Base-by-base conservation (phyloP, 2,888 invertebrate species). In the Andricus curvator region DNA sequence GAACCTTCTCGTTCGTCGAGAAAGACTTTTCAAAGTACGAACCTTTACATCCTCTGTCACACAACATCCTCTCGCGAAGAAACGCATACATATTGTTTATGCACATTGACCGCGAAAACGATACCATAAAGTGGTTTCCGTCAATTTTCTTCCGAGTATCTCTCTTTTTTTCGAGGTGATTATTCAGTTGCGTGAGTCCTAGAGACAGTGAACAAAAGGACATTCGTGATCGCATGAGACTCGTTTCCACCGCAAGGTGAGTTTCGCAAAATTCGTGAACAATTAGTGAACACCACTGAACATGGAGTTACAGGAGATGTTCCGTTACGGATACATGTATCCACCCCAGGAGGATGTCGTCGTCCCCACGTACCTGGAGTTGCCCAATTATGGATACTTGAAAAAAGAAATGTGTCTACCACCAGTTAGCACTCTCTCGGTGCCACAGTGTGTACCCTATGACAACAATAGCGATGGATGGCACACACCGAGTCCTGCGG, bases 291-390 rank as follows among this genome's bases (percentile, higher is more conserved):
- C 6, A 41, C 29, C 13, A 33, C 56, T 5, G 48, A 13, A 29
- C n/a, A 92, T 92, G 92, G 92, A 92, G 80, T 88, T 92, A 15
- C 92, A 92, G 79, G 92, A 92, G 82, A 91, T 92, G 92, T 92
- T 92, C 85, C 91, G 92, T 70, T 92, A 92, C 83, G 91, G 92
- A 84, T 92, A 92, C 87, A 89, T 91, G 89, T 92, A 88, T 77
- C 91, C 92, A 66, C 86, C 91, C 15, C 90, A 91, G 78, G 91
- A 92, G 80, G 90, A 91, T 68, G 86, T 86, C 37, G 82, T 88
- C 11, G 44, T 44, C 3, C 82, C 89, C 48, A 89, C 90, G 79
- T 92, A 92, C 67, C 80, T 91, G 77, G 91, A 92, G n/a, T 80
- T 92, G 20, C 90, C 90, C 15, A 89, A 85, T 51, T 92, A 91